Base-by-base conservation (phyloP, 2,113 vertebrate species). In the Mormoops blainvillei region DNA sequence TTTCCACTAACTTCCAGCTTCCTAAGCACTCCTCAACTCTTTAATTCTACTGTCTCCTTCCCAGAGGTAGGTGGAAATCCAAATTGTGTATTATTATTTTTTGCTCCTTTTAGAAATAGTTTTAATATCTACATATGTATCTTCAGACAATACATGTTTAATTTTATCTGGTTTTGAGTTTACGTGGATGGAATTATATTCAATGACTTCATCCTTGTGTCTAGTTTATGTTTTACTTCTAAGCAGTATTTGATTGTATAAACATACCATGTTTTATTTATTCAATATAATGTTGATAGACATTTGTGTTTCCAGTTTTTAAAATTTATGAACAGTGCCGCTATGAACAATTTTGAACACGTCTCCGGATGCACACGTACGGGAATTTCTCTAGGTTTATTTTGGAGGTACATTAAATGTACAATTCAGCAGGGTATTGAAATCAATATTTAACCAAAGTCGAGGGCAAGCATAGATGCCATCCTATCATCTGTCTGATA, bases 111-210 rank as follows among this genome's bases (percentile, higher is more conserved):
- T 22, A 67, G n/a, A 93, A 83, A 28, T 74, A 83, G 61, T 50
- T 83, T 67, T 88, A 56, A 50, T 41, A 89, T 36, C 18, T 92
- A 24, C 13, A 61, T 28, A 43, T 86, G 2, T 81, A 56, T 89
- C 67, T 96, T 67, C 38, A 63, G 22, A 86, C 11, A 86, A 41
- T 85, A 16, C 26, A 10, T 50, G 18, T 78, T 89, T 94, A 77
- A 95, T 90, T 94, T 89, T 80, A 7, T 71, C 54, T 89, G 15
- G 33, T 43, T 96, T 84, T 94, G 54, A 94, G 91, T 94, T 87
- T 50, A 45, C 0, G 10, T 65, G 54, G 19, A 38, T 82, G 28
- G 26, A 95, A 92, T 71, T 89, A 77, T 61, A 63, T 71, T 84
- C 67, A 45, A 38, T 50, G 52, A 87, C 54, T 88, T 85, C 16